Percentiles rank a stretch among this genome's conserved stretches.
Evolutionary conservation across 1,140 invertebrate genomes (phyloP).

Genomic region (Drosophila sechellia): DNA sequence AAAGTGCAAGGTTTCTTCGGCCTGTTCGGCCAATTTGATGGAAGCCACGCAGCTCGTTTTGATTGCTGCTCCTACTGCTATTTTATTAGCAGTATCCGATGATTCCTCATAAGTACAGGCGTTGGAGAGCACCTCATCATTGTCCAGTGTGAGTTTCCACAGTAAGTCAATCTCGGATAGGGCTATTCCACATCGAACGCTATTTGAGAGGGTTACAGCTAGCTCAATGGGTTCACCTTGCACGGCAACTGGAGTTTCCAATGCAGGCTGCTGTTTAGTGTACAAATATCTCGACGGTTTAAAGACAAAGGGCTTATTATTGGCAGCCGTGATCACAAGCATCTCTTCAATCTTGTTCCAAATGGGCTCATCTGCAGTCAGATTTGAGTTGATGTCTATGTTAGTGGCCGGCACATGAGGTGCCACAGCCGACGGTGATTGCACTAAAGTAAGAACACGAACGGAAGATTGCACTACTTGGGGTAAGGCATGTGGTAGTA

Average conservation of each 20-base stretch:
- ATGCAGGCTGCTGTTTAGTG: conserved; percentile 88
- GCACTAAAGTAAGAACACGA: conserved; percentile 74
- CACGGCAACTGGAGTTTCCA: conserved; percentile 88
- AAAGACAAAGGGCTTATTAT: conserved; percentile 90
- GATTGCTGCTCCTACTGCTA: conserved; percentile 70
- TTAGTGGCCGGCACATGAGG: conserved; percentile 88
- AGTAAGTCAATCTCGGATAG: conserved; percentile 87
- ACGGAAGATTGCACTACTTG: conserved; percentile 78
- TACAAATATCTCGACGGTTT: conserved; percentile 91
- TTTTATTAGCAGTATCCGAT: conserved; percentile 65
- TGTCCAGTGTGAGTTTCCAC: conserved; percentile 89
- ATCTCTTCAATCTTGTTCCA: conserved; percentile 93
- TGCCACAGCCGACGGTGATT: conserved; percentile 85
- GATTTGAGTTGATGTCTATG: conserved; percentile 86
- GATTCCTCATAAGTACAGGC: conserved; percentile 73
- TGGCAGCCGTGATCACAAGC: conserved; percentile 89
- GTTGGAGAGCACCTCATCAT: conserved; percentile 84
- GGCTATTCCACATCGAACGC: conserved; percentile 58
- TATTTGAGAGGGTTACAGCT: conserved; percentile 90
- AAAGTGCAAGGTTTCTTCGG: conserved; percentile 81
- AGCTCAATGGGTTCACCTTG: conserved; percentile 93
- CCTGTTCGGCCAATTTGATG: conserved; percentile 83
- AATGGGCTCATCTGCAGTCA: conserved; percentile 84
- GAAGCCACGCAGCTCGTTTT: conserved; percentile 84
- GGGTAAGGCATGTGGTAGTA: conserved; percentile 73